Percentiles rank a stretch among this genome's conserved stretches.
These are phyloP conservation scores for Agelaius phoeniceus DNA, from an alignment of 2,113 vertebrate genomes.

Conservation along the genomic window DNA sequence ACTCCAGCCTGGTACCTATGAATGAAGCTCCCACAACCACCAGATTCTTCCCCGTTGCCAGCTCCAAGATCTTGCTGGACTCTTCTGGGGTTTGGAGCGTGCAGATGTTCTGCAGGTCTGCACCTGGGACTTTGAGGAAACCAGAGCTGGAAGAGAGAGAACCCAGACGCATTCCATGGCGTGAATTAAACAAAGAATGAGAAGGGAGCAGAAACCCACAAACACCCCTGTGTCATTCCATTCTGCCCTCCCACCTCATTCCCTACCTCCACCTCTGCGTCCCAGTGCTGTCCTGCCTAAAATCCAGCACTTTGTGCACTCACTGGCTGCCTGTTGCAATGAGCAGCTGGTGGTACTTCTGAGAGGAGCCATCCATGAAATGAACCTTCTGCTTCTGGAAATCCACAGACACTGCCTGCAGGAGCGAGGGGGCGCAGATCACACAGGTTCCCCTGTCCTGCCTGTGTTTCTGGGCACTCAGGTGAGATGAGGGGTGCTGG, in stretches of 20 bases:
- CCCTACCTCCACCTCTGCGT: not conserved
- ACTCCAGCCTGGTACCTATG: conserved; percentile 72
- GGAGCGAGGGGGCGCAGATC: not conserved
- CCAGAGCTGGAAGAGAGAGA: conserved; percentile 68
- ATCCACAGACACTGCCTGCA: conserved; percentile 78
- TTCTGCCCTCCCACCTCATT: not conserved
- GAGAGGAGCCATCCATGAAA: conserved; percentile 73
- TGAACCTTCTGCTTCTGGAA: conserved; percentile 66
- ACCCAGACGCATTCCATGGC: not conserved
- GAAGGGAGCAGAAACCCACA: not conserved
- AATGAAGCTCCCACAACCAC: conserved; percentile 86
- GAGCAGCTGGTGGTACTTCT: conserved; percentile 82
- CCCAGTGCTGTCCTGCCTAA: not conserved
- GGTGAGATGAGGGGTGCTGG: not conserved
- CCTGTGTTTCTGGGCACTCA: not conserved
- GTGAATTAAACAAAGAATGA: not conserved
- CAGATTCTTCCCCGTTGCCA: conserved; percentile 69
- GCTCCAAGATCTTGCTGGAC: conserved; percentile 74
- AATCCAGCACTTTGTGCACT: not conserved
- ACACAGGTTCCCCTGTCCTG: not conserved
- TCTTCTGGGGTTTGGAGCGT: conserved; percentile 78
- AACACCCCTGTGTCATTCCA: not conserved
- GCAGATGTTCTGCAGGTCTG: conserved; percentile 78
- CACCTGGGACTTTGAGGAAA: conserved; percentile 76
- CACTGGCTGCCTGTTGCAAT: conserved; percentile 86